Conservation (phyloP, 2,113 vertebrate genomes). For the Siphamia tubifer region DNA sequence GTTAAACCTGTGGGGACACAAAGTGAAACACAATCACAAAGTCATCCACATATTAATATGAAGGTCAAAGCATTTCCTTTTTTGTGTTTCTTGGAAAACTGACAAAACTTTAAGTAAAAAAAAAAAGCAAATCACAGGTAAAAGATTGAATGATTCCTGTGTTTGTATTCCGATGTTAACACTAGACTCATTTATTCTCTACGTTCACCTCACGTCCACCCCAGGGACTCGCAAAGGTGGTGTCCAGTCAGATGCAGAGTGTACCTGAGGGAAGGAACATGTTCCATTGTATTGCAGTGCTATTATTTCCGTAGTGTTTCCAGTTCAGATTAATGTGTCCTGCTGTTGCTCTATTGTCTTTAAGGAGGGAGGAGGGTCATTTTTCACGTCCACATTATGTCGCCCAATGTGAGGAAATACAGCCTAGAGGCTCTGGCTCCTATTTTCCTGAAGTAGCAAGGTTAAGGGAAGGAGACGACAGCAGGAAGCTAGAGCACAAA, state of each 20-base stretch:
- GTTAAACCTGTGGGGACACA: too few species aligned
- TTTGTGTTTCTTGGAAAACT: too few species aligned
- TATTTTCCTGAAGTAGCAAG: slow-evolving; percentile 55
- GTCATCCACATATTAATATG: too few species aligned
- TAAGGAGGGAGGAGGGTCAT: slow-evolving; percentile 50
- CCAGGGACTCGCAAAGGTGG: not conserved
- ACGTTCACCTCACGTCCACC: slow-evolving; percentile 9
- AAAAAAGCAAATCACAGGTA: not conserved
- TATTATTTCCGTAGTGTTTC: slow-evolving; percentile 82
- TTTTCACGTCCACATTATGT: slow-evolving; percentile 45
- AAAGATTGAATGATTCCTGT: slow-evolving; percentile 19
- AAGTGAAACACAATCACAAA: too few species aligned
- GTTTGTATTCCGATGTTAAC: slow-evolving; percentile 31
- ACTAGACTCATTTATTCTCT: not conserved
- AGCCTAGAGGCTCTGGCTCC: slow-evolving; percentile 55
- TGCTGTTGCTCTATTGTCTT: slow-evolving; percentile 67
- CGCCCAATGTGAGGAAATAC: slow-evolving; percentile 57
- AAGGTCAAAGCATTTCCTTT: too few species aligned
- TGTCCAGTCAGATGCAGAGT: slow-evolving; percentile 14
- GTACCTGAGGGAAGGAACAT: slow-evolving; percentile 66
- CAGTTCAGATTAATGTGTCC: slow-evolving; percentile 76
- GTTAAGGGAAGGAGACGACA: slow-evolving; percentile 50
- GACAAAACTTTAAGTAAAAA: too few species aligned
- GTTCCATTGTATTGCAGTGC: slow-evolving; percentile 76
- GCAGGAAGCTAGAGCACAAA: slow-evolving; percentile 2